Base-by-base conservation (phyloP, 2,113 vertebrate species). In the Seriola aureovittata region DNA sequence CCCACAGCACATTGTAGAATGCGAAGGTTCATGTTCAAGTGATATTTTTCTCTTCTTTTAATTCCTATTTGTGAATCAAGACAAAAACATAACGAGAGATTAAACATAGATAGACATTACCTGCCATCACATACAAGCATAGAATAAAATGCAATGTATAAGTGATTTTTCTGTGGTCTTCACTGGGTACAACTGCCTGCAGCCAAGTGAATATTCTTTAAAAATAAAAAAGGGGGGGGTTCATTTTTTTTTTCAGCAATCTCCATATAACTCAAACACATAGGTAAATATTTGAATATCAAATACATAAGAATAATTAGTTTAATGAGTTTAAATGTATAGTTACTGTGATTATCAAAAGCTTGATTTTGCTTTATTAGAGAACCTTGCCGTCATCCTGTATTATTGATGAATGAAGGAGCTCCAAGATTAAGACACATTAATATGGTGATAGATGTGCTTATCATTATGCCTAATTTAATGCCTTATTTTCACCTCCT, bases 21-120 rank as follows among this genome's bases (percentile, higher is more conserved):
- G 42, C 46, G 44, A 84, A 74, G 85, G 80, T 83, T 85, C 77
- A 71, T 71, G 75, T 79, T 89, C 25, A 86, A 36, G 69, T 74
- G 23, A 82, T 85, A 82, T 84, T 85, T 48, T 32, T 54, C 19
- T n/a, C 7, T 85, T 85, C 84, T 42, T 23, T 29, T 1, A 10
- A 44, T 17, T 32, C 23, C 13, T 42, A 23, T 64, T 5, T 4
- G 9, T 23, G 25, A 52, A 52, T 1, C 6, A 13, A 68, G 14
- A 50, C 44, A 13, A 52, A 69, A 29, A 52, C 42, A 17, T 42
- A 3, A 67, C 1, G 9, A 48, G 42, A 50, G 25, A 50, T 50
- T 50, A 6, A 32, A 48, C 46, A 48, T n/a, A n/a, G 21, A 10
- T 3, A 32, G 4, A 21, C 8, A 32, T 19, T 32, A 46, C 19